Evolutionary conservation across 2,888 invertebrate species (phyloP).

Genomic region (Drosophila lutescens): DNA sequence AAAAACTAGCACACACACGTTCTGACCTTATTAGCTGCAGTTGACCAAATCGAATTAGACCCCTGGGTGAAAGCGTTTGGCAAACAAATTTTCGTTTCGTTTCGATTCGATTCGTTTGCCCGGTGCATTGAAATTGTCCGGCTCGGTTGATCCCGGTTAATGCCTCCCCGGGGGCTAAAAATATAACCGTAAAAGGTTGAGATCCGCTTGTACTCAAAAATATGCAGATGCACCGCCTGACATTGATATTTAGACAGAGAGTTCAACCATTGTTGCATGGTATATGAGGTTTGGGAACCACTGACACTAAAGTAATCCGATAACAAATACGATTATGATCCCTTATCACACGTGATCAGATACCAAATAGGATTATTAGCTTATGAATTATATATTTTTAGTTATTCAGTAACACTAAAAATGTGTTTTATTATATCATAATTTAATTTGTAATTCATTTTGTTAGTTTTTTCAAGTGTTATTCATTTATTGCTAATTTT

Average conservation of each 20-base stretch:
- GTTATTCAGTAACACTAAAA: too few relatives aligned
- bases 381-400: too few relatives aligned
- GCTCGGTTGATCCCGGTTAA: slow-evolving; percentile 23
- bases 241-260: not conserved
- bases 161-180: slow-evolving; percentile 15
- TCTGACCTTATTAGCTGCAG: slow-evolving; percentile 59
- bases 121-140: slow-evolving; percentile 10
- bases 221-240: not conserved
- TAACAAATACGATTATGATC: not conserved
- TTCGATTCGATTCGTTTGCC: slow-evolving; percentile 37
- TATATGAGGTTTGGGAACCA: not conserved
- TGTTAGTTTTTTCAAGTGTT: not conserved
- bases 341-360: too few relatives aligned
- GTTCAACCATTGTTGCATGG: not conserved
- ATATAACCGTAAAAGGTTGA: not conserved
- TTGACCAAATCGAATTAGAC: slow-evolving; percentile 72
- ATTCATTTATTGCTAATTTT: not conserved
- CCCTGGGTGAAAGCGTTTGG: slow-evolving; percentile 70
- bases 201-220: not conserved
- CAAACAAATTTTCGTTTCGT: slow-evolving; percentile 52
- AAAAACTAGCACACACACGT: slow-evolving; percentile 19
- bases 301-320: not conserved
- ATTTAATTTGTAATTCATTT: not conserved
- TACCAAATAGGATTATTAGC: too few relatives aligned
- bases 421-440: too few relatives aligned